These are phyloP conservation scores for Empis livida DNA, from an alignment of 2,888 invertebrate genomes.

Conservation along the genomic window DNA sequence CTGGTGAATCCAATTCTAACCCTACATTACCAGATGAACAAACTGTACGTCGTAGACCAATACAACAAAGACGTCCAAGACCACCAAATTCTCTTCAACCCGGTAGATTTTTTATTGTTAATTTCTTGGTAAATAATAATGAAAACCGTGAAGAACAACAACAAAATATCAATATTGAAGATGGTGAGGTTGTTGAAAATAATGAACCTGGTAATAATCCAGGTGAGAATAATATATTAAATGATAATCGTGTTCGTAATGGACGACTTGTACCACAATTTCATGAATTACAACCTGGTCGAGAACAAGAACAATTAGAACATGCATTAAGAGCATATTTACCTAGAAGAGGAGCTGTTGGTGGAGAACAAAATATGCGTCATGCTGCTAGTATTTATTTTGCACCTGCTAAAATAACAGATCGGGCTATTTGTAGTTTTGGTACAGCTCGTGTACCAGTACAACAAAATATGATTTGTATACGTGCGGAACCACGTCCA, in stretches of 20 bases:
- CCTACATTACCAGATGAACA: slow-evolving; percentile 4
- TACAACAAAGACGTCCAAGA: not conserved
- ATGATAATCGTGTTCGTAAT: not conserved
- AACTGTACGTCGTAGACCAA: slow-evolving; percentile 3
- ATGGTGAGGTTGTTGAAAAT: not conserved
- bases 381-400: slow-evolving; percentile 2
- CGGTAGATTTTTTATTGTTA: not conserved
- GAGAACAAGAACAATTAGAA: slow-evolving; percentile 2
- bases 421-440: slow-evolving; percentile 32
- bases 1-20: slow-evolving; percentile 7
- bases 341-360: not conserved
- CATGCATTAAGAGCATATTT: not conserved
- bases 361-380: not conserved
- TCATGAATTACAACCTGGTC: not conserved
- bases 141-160: not conserved
- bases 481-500: slow-evolving; percentile 29
- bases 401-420: slow-evolving; percentile 19
- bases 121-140: not conserved
- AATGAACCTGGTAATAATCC: not conserved
- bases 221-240: not conserved
- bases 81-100: slow-evolving; percentile 1
- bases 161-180: not conserved
- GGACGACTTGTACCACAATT: not conserved
- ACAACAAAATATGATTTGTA: slow-evolving; percentile 31
- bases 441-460: slow-evolving; percentile 28